Evolutionary conservation across 2,888 invertebrate species (phyloP).

Genomic region (Andricus curvator): DNA sequence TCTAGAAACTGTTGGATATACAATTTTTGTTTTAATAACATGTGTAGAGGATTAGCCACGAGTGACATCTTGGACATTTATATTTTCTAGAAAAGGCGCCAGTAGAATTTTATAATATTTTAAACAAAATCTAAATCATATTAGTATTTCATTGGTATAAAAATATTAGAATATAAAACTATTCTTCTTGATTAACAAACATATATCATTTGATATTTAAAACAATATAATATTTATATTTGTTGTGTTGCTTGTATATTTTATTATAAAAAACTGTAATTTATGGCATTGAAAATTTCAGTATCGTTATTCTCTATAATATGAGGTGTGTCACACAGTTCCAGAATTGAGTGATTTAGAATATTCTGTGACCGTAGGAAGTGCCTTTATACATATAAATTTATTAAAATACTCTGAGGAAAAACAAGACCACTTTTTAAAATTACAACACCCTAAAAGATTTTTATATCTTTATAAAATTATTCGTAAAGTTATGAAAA

Average conservation of each 20-base stretch:
- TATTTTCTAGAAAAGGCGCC: neutral
- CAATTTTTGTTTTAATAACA: neutral
- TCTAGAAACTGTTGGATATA: neutral
- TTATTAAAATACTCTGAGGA: neutral
- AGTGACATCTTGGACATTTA: neutral
- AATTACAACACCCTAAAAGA: neutral
- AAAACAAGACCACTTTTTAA: neutral
- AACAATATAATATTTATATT: neutral
- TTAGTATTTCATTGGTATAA: neutral
- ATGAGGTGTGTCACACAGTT: neutral
- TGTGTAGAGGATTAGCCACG: neutral
- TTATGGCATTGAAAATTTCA: neutral
- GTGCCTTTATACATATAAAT: neutral
- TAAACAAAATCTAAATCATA: neutral
- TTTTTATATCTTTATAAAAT: neutral
- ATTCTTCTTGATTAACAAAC: neutral
- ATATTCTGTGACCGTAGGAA: neutral
- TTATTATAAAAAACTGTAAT: neutral
- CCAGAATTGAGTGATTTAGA: neutral
- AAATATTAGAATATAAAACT: constrained; percentile 1
- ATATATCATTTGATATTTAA: neutral
- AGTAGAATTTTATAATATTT: neutral
- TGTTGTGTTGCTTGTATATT: neutral
- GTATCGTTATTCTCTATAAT: neutral
- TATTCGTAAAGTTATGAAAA: neutral